These are phyloP conservation scores for Etia nguti DNA, from an alignment of 2,113 vertebrate genomes.

Conservation along the genomic window DNA sequence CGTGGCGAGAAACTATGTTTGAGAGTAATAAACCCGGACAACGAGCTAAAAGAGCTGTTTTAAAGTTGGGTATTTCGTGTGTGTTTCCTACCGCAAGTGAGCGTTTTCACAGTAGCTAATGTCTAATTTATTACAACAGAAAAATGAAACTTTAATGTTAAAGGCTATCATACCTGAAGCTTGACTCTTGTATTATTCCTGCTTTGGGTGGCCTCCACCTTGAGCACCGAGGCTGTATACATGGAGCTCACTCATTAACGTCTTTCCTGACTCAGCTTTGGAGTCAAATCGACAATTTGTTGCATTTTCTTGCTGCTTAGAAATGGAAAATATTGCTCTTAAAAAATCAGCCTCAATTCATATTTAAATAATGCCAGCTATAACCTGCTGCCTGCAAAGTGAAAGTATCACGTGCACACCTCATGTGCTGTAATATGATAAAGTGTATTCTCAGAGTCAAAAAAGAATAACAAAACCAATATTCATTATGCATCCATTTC, in stretches of 20 bases:
- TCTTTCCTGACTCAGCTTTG: background rate
- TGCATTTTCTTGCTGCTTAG: background rate
- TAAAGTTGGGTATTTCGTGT: background rate
- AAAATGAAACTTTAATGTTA: background rate
- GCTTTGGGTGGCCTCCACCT: background rate
- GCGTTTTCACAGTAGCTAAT: background rate
- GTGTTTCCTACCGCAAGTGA: rapidly evolving
- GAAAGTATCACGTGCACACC: background rate
- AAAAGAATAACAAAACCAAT: background rate
- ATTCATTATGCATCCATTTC: background rate
- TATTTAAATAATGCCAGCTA: background rate
- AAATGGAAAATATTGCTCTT: background rate
- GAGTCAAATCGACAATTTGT: background rate
- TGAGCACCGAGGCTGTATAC: background rate
- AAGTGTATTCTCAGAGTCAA: background rate
- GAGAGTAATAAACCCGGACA: background rate
- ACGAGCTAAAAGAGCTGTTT: background rate
- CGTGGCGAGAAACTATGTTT: background rate
- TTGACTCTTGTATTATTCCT: background rate
- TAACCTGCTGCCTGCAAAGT: background rate
- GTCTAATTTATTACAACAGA: background rate
- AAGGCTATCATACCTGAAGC: background rate
- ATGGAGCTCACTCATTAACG: background rate
- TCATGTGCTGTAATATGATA: background rate
- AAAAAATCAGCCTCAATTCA: background rate